These are phyloP conservation scores for Manis javanica DNA, from an alignment of 2,797 vertebrate species.

Conservation along the genomic window DNA sequence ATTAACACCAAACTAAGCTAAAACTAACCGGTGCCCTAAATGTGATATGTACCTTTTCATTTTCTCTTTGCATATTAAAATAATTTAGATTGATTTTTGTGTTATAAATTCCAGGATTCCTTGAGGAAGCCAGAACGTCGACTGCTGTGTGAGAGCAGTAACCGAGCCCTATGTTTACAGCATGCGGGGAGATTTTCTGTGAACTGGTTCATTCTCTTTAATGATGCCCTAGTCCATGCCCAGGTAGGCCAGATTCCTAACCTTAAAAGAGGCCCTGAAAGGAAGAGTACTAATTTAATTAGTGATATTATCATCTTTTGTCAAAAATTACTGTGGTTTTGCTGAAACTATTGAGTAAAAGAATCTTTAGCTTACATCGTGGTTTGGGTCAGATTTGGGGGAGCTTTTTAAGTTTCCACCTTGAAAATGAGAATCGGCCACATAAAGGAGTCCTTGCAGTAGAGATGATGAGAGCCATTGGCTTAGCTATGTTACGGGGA, in stretches of 20 bases:
- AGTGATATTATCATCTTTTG: background rate
- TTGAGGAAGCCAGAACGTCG: constrained; percentile 93
- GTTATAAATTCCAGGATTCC: constrained; percentile 89
- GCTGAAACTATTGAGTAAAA: background rate
- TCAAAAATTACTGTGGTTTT: constrained; percentile 36
- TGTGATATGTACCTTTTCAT: constrained; percentile 12
- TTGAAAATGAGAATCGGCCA: background rate
- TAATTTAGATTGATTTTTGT: background rate
- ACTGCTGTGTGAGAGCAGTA: constrained; percentile 96
- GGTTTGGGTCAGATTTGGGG: background rate
- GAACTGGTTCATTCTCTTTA: constrained; percentile 98
- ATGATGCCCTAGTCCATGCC: constrained; percentile 95
- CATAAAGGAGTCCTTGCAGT: background rate
- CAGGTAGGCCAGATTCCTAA: constrained; percentile 88
- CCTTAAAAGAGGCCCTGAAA: background rate
- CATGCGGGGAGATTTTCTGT: constrained; percentile 95
- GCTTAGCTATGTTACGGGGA: background rate
- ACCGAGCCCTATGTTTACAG: constrained; percentile 93
- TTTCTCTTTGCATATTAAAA: background rate
- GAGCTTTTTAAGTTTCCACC: background rate
- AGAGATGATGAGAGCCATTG: background rate
- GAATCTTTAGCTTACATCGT: background rate
- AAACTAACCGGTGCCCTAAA: background rate
- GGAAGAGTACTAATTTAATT: background rate
- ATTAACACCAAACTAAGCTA: background rate